phyloP scores from a whole-genome alignment of 2,797 vertebrate genomes.

The Tamandua tetradactyla region DNA sequence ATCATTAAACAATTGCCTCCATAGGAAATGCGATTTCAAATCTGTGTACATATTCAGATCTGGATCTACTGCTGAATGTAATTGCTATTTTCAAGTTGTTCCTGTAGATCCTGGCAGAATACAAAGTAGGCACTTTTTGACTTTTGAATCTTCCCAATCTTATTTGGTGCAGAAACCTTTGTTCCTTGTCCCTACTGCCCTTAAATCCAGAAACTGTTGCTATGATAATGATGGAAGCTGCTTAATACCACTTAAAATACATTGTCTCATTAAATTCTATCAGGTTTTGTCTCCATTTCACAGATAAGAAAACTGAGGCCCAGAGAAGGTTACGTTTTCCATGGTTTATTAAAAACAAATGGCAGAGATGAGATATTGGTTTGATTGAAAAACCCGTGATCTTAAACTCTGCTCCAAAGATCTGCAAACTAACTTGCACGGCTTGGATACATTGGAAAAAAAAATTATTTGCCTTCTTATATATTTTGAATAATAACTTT shows the following conservation, averaged over 20 bases:
- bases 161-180: background rate
- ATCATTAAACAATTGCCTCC: background rate
- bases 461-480: background rate
- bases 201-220: background rate
- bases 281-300: background rate
- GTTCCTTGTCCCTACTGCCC: background rate
- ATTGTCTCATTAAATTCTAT: background rate
- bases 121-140: background rate
- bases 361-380: background rate
- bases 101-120: background rate
- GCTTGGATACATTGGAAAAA: background rate
- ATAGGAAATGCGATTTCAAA: background rate
- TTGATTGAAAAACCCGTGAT: background rate
- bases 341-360: background rate
- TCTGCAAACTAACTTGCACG: background rate
- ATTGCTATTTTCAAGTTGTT: background rate
- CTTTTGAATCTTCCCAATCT: background rate
- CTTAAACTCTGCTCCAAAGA: background rate
- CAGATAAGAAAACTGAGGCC: slow-evolving; percentile 2
- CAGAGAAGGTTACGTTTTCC: background rate
- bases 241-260: background rate
- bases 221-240: background rate
- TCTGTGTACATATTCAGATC: background rate
- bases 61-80: background rate
- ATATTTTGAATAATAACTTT: slow-evolving; percentile 52